These are phyloP conservation scores for Phacellophora camtschatica DNA, from an alignment of 30 jellyfish, hydroid and myxozoan genomes.

Conservation along the genomic window DNA sequence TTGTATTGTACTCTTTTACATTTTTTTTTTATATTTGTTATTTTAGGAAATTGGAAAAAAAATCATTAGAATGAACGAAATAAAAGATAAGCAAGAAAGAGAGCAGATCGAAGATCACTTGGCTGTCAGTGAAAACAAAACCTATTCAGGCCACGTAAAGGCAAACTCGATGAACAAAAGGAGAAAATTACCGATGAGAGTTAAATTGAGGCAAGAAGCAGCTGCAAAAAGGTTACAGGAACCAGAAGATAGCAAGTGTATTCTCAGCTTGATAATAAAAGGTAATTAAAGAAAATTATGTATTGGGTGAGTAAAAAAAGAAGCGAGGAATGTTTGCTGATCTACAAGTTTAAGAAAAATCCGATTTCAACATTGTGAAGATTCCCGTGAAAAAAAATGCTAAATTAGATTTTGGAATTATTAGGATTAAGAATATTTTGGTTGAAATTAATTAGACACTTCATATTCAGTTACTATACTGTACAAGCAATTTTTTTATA, in stretches of 20 bases:
- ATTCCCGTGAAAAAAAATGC: too few relatives aligned
- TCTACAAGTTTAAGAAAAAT: neutral
- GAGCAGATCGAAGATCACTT: neutral
- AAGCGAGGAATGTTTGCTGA: neutral
- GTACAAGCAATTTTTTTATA: too few relatives aligned
- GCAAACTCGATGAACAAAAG: neutral
- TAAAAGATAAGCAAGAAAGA: slow-evolving; percentile 38
- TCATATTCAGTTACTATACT: too few relatives aligned
- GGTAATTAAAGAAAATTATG: too few relatives aligned
- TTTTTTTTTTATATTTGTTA: too few relatives aligned
- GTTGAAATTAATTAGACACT: too few relatives aligned
- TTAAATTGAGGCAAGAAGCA: slow-evolving; percentile 74
- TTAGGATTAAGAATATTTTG: too few relatives aligned
- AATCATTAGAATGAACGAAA: slow-evolving; percentile 41
- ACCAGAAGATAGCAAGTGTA: slow-evolving; percentile 2
- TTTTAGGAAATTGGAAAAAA: slow-evolving; percentile 71
- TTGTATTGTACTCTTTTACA: too few relatives aligned
- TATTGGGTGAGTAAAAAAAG: too few relatives aligned
- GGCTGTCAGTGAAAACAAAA: slow-evolving; percentile 2
- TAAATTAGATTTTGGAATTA: too few relatives aligned
- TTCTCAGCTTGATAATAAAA: slow-evolving; percentile 56
- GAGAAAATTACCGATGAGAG: slow-evolving; percentile 73
- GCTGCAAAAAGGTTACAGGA: slow-evolving; percentile 26
- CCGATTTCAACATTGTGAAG: neutral
- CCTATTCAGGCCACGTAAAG: neutral